phyloP scores from a whole-genome alignment of 2,113 vertebrate genomes.

The Balaeniceps rex region DNA sequence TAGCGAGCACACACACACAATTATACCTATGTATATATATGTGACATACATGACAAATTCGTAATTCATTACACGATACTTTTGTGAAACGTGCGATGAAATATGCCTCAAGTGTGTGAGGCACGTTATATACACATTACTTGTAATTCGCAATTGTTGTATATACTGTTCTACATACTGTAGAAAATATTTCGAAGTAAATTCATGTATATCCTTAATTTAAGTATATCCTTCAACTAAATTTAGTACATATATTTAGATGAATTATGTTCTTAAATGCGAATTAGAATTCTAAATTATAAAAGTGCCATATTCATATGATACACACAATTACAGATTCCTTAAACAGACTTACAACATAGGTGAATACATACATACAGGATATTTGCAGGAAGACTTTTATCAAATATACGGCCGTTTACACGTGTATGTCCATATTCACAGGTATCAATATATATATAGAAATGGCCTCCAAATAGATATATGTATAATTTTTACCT shows the following conservation, averaged over 20 bases:
- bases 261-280: background rate
- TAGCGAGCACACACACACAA: fast-evolving
- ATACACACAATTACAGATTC: background rate
- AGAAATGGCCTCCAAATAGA: background rate
- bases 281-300: background rate
- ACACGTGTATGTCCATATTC: too few relatives aligned
- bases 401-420: background rate
- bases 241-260: background rate
- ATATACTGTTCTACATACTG: background rate
- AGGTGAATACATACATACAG: too few relatives aligned
- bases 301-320: background rate
- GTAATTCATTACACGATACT: background rate
- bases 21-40: background rate
- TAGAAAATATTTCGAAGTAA: background rate
- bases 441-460: too few relatives aligned
- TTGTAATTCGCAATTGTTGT: background rate
- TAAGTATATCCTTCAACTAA: background rate
- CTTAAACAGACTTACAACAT: background rate
- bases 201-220: background rate
- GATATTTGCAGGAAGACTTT: background rate
- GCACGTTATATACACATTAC: background rate
- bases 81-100: background rate
- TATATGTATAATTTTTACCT: background rate
- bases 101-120: background rate
- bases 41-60: background rate